These are phyloP conservation scores for Didymodactylos carnosus DNA, from an alignment of 2,888 invertebrate species.

Conservation along the genomic window DNA sequence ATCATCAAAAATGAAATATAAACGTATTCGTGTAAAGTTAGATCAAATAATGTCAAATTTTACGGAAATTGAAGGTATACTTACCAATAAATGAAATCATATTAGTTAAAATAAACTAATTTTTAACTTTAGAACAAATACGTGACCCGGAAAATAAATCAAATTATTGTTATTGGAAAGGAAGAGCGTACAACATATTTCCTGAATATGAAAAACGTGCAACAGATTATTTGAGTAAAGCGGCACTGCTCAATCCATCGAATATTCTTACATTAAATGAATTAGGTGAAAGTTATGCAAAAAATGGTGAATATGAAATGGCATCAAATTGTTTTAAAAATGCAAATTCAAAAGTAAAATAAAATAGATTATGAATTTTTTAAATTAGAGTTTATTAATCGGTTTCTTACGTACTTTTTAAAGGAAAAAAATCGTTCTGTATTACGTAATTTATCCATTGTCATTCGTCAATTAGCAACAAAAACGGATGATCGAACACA, in stretches of 20 bases:
- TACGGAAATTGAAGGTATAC: neutral
- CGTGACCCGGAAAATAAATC: neutral
- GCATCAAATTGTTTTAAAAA: conserved; percentile 58
- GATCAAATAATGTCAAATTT: neutral
- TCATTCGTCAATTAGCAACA: conserved; percentile 48
- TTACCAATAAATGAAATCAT: neutral
- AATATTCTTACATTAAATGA: conserved; percentile 67
- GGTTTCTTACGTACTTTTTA: too few relatives aligned
- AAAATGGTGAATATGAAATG: conserved; percentile 55
- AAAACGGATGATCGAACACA: conserved; percentile 25
- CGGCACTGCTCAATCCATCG: conserved; percentile 62
- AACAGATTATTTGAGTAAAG: conserved; percentile 54
- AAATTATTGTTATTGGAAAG: neutral
- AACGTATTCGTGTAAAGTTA: neutral
- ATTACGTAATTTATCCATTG: conserved; percentile 58
- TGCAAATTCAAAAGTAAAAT: neutral
- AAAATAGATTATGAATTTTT: neutral
- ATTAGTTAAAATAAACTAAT: too few relatives aligned
- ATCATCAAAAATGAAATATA: neutral
- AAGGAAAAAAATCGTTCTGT: conserved; percentile 55
- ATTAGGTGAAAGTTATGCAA: conserved; percentile 69
- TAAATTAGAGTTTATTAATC: neutral
- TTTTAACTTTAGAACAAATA: neutral
- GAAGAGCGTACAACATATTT: conserved; percentile 46
- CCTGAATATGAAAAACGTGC: conserved; percentile 49